Percentiles rank a stretch among this genome's conserved stretches.
Evolutionary conservation across 2,113 vertebrate species (phyloP).

Genomic region (Pao palembangensis): DNA sequence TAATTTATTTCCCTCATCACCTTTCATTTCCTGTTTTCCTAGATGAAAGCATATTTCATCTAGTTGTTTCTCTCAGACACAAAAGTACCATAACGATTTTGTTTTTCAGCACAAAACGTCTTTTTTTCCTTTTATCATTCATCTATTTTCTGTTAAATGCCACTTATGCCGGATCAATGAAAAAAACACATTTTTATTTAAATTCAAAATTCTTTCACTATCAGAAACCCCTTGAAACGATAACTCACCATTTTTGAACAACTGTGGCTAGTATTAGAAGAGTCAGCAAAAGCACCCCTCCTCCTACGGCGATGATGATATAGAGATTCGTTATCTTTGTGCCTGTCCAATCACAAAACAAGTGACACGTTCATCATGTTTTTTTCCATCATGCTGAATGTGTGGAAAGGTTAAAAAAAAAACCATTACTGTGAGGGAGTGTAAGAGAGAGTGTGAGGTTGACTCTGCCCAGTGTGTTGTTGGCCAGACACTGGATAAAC

Average conservation of each 20-base stretch:
- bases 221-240: background rate
- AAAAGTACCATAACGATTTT: too few species aligned
- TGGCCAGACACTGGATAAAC: constrained; percentile 58
- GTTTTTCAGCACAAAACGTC: too few species aligned
- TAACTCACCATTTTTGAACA: constrained; percentile 57
- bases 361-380: background rate
- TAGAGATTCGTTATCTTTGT: constrained; percentile 11
- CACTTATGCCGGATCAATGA: too few species aligned
- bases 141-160: too few species aligned
- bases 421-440: constrained; percentile 30
- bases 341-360: constrained; percentile 44
- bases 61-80: too few species aligned
- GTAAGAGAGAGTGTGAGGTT: constrained; percentile 29
- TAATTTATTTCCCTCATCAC: too few species aligned
- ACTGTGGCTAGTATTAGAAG: constrained; percentile 20
- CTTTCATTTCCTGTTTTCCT: too few species aligned
- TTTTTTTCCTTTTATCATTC: too few species aligned
- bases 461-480: constrained; percentile 49
- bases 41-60: too few species aligned
- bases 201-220: background rate
- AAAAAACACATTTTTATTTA: too few species aligned
- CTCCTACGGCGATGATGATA: constrained; percentile 28
- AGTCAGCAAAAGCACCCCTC: constrained; percentile 25
- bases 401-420: background rate
- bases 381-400: background rate